Conservation (phyloP, 2,113 vertebrate species). For the Gambusia affinis region DNA sequence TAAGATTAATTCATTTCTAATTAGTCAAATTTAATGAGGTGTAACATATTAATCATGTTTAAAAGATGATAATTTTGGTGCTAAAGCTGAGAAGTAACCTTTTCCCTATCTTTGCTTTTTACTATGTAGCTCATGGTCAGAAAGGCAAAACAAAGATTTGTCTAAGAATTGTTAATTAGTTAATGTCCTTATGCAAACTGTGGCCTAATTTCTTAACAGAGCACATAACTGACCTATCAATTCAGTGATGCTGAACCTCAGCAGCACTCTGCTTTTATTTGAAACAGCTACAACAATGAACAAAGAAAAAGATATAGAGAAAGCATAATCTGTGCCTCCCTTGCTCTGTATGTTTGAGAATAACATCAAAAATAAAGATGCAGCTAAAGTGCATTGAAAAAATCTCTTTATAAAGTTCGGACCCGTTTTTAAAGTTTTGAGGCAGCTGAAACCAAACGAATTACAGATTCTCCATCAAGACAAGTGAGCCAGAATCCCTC, state of each 20-base stretch:
- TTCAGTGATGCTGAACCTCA: constrained; percentile 31
- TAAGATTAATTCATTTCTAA: too few species aligned
- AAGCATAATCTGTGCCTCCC: constrained; percentile 5
- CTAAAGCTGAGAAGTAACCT: background rate
- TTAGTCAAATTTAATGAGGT: too few species aligned
- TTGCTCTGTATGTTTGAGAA: background rate
- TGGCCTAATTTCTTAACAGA: constrained; percentile 71
- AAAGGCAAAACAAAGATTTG: constrained; percentile 15
- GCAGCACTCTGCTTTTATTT: constrained; percentile 39
- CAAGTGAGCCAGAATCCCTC: too few species aligned
- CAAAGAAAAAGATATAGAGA: constrained; percentile 10
- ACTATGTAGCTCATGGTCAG: background rate
- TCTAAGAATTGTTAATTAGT: constrained; percentile 51
- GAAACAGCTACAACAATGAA: constrained; percentile 43
- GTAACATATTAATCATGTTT: background rate
- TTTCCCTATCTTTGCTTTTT: constrained; percentile 2
- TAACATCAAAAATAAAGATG: background rate
- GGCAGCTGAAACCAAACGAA: too few species aligned
- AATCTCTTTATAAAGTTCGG: too few species aligned
- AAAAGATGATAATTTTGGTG: background rate
- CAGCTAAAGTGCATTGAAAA: too few species aligned
- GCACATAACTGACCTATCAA: constrained; percentile 51
- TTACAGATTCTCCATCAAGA: too few species aligned
- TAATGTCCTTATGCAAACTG: constrained; percentile 58
- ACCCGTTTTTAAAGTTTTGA: too few species aligned